Evolutionary conservation across 2,888 invertebrate genomes (phyloP), one percentile per base, ranked within the genome.

Genomic region (Desoria tigrina): DNA sequence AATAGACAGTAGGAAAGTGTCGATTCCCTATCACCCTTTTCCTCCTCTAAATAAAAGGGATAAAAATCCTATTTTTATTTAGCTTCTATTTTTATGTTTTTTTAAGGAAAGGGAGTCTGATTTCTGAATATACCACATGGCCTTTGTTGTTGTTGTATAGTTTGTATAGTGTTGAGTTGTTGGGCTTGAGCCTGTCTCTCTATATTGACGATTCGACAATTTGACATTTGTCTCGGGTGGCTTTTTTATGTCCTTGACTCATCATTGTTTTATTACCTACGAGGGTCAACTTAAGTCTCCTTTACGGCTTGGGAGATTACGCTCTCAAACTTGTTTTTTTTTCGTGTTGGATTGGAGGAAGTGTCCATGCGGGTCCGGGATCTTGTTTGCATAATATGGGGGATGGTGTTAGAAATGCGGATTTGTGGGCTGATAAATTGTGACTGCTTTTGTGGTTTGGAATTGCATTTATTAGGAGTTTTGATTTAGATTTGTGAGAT

Each of bases 221-320:
- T 74, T 71, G 73, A 74, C 72, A 72, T 75, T 74, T 75, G 73
- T 75, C 71, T 74, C 68, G 70, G 71, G 66, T 75, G 45, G n/a
- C 4, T 45, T 72, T 73, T 75, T 75, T 75, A 75, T 75, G 64
- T 69, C 69, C 72, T 69, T 73, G 45, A 16, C 45, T 73, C 75
- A 75, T 75, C 75, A 75, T 75, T 75, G 75, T 74, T 75, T 75
- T 75, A 75, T 74, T 72, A 69, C 75, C 65, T 63, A 56, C 53
- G 66, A 68, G 71, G 68, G 71, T 71, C 70, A 71, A 70, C 64
- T 70, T 67, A 66, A 66, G 59, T 57, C 61, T 61, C 57, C 66
- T 66, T 66, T 62, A 54, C 57, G 45, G 42, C 32, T 32, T 11
- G 32, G 32, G 32, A 32, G 32, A 32, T 32, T 32, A 32, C 32